A percentile compares a stretch with the other conserved stretches of the same genome.
phyloP scores from a whole-genome alignment of 2,113 vertebrate genomes.

The Zosterops lateralis region DNA sequence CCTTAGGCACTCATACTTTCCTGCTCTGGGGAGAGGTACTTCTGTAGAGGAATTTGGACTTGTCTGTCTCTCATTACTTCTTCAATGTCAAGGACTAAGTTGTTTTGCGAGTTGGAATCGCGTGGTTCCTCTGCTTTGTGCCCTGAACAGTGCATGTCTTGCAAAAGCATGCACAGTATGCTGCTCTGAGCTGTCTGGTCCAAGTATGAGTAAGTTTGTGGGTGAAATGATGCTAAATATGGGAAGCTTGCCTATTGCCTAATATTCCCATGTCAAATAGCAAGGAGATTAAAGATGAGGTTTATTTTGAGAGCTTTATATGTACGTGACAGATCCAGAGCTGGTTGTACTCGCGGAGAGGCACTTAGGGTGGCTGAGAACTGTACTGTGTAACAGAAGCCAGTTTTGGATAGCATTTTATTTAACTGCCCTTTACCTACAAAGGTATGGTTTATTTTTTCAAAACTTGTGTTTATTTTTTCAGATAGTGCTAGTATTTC shows the following conservation, averaged over 20 bases:
- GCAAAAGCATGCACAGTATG: background rate
- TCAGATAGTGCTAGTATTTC: background rate
- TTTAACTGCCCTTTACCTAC: background rate
- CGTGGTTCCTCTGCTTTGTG: background rate
- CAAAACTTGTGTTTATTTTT: background rate
- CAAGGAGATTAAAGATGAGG: constrained; percentile 15
- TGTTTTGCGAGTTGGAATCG: background rate
- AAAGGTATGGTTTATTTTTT: background rate
- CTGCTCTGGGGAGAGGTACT: background rate
- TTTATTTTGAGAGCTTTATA: constrained; percentile 10
- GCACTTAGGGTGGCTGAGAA: background rate
- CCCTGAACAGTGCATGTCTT: background rate
- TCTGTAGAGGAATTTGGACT: background rate
- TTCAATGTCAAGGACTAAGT: background rate
- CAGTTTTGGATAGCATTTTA: background rate
- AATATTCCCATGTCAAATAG: constrained; percentile 11
- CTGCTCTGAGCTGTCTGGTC: background rate
- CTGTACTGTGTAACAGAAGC: background rate
- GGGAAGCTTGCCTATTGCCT: constrained; percentile 31
- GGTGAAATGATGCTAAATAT: constrained; percentile 40
- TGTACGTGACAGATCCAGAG: background rate
- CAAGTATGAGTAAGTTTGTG: constrained; percentile 34
- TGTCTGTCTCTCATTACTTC: background rate
- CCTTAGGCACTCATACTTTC: background rate
- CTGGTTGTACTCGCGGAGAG: background rate